Conservation (phyloP, 1,140 invertebrate genomes). For the Achatina immaculata region DNA sequence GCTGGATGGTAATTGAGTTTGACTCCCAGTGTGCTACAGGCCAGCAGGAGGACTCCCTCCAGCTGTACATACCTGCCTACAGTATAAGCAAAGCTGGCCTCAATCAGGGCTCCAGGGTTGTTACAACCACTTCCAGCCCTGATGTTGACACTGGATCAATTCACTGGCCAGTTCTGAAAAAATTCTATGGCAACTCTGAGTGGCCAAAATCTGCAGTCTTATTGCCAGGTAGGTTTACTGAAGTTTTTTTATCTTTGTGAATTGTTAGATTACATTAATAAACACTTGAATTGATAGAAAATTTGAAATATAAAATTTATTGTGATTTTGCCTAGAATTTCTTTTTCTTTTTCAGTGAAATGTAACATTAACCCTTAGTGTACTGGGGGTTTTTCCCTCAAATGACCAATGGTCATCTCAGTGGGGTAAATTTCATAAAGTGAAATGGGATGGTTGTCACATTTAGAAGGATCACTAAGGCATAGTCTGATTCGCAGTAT, state of each 20-base stretch:
- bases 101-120: constrained; percentile 35
- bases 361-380: too few relatives aligned
- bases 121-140: constrained; percentile 43
- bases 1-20: constrained; percentile 94
- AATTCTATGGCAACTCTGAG: constrained; percentile 80
- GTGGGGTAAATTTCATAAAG: too few relatives aligned
- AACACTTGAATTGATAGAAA: too few relatives aligned
- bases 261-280: too few relatives aligned
- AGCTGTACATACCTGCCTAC: constrained; percentile 82
- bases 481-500: too few relatives aligned
- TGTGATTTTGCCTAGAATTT: too few relatives aligned
- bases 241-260: neutral
- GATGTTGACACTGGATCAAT: constrained; percentile 58
- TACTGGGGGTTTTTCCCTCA: too few relatives aligned
- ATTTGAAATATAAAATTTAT: too few relatives aligned
- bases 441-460: too few relatives aligned
- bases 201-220: constrained; percentile 91
- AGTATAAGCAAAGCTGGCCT: constrained; percentile 34
- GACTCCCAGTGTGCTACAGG: constrained; percentile 92
- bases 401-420: too few relatives aligned
- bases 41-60: constrained; percentile 92
- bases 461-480: too few relatives aligned
- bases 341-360: too few relatives aligned
- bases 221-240: constrained; percentile 79
- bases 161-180: constrained; percentile 82